phyloP scores from a whole-genome alignment of 2,797 vertebrate genomes.

The Coendou prehensilis region DNA sequence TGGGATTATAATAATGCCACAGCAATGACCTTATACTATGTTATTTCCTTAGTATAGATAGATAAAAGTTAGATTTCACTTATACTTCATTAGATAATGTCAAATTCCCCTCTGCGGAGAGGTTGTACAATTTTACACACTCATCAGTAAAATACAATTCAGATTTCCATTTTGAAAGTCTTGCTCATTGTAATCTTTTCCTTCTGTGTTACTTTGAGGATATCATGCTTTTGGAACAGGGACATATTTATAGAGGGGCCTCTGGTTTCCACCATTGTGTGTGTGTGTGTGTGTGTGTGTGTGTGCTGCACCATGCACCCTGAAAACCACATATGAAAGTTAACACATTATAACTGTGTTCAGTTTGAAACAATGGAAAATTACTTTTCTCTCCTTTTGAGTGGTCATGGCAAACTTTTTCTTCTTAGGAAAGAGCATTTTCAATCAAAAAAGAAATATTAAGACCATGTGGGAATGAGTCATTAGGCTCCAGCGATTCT shows the following conservation, averaged over 20 bases:
- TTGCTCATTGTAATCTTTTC: background rate
- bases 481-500: constrained; percentile 12
- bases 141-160: background rate
- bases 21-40: background rate
- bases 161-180: constrained; percentile 18
- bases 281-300: background rate
- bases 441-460: background rate
- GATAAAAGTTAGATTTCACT: background rate
- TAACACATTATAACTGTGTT: constrained; percentile 4
- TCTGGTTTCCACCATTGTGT: background rate
- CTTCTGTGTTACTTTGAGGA: background rate
- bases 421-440: constrained; percentile 34
- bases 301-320: background rate
- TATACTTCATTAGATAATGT: background rate
- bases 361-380: constrained; percentile 43
- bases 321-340: constrained; percentile 31
- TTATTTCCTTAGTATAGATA: background rate
- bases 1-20: background rate
- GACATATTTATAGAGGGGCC: background rate
- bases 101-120: background rate
- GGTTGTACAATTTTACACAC: background rate
- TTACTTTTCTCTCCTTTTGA: background rate
- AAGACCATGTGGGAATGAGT: constrained; percentile 41
- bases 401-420: background rate
- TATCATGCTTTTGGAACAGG: background rate